Conservation (phyloP, 2,888 invertebrate genomes). For the Ceratothoa steindachneri region DNA sequence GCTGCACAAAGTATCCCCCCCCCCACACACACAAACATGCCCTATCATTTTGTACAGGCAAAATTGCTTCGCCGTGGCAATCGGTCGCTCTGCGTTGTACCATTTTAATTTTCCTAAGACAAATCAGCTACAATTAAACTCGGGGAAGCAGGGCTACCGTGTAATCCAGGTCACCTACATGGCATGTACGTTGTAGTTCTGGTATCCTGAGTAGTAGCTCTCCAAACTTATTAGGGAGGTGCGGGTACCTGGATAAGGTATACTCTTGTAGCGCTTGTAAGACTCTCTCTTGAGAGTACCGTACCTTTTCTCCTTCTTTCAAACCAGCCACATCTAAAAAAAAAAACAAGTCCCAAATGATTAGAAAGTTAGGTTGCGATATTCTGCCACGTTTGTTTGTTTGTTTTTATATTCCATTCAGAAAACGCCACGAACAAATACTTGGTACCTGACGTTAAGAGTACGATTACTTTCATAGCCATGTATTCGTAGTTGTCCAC, state of each 20-base stretch:
- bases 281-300: slow-evolving; percentile 89
- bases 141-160: too few relatives aligned
- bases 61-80: too few relatives aligned
- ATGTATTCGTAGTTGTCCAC: slow-evolving; percentile 95
- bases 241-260: slow-evolving; percentile 83
- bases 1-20: too few relatives aligned
- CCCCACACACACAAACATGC: too few relatives aligned
- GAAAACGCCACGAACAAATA: not conserved
- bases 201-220: slow-evolving; percentile 87
- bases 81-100: too few relatives aligned
- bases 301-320: slow-evolving; percentile 86
- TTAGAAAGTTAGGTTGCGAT: not conserved
- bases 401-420: not conserved
- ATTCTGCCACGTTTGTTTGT: not conserved
- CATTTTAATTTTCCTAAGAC: too few relatives aligned
- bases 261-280: slow-evolving; percentile 87
- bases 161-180: slow-evolving; percentile 66
- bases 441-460: slow-evolving; percentile 77
- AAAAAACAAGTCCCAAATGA: not conserved
- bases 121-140: too few relatives aligned
- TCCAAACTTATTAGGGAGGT: slow-evolving; percentile 90
- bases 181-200: slow-evolving; percentile 89
- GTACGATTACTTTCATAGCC: slow-evolving; percentile 88
- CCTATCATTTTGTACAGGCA: too few relatives aligned
- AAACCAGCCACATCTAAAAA: slow-evolving; percentile 79